Evolutionary conservation across 2,797 vertebrate species (phyloP).

Genomic region (Spondyliosoma cantharus): DNA sequence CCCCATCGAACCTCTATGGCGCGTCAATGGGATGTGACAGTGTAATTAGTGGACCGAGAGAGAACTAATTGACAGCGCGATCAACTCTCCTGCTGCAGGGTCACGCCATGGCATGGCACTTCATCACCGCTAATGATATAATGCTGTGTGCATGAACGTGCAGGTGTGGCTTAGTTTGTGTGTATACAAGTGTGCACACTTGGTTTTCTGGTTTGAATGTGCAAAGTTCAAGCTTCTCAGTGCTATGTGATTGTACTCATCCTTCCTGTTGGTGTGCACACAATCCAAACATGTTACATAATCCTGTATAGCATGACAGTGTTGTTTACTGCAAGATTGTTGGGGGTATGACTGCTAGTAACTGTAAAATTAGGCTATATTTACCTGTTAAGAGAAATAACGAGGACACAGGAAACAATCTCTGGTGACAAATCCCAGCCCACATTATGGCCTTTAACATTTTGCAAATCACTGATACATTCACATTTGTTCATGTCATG

Average conservation of each 20-base stretch:
- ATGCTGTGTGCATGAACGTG: conserved; percentile 35
- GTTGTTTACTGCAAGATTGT: conserved; percentile 38
- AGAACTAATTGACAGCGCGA: conserved; percentile 70
- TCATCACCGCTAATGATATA: conserved; percentile 73
- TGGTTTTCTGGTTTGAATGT: conserved; percentile 13
- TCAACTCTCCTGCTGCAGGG: conserved; percentile 64
- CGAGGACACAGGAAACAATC: not conserved
- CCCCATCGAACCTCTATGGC: conserved; percentile 42
- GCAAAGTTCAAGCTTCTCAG: not conserved
- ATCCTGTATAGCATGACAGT: conserved; percentile 40
- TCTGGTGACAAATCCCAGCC: not conserved
- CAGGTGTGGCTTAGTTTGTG: conserved; percentile 28
- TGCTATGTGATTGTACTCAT: not conserved
- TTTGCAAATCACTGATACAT: too few species aligned
- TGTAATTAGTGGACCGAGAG: conserved; percentile 63
- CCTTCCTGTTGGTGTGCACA: not conserved
- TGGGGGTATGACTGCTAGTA: not conserved
- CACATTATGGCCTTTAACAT: too few species aligned
- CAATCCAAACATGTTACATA: conserved; percentile 33
- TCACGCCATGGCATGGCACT: conserved; percentile 56
- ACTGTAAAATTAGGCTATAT: not conserved
- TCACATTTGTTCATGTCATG: too few species aligned
- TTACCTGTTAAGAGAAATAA: not conserved
- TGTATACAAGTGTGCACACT: not conserved
- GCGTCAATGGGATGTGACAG: conserved; percentile 63